Percentiles rank a stretch among this genome's conserved stretches.
phyloP scores from a whole-genome alignment of 2,797 vertebrate genomes.

The Phyllotis vaccarum region DNA sequence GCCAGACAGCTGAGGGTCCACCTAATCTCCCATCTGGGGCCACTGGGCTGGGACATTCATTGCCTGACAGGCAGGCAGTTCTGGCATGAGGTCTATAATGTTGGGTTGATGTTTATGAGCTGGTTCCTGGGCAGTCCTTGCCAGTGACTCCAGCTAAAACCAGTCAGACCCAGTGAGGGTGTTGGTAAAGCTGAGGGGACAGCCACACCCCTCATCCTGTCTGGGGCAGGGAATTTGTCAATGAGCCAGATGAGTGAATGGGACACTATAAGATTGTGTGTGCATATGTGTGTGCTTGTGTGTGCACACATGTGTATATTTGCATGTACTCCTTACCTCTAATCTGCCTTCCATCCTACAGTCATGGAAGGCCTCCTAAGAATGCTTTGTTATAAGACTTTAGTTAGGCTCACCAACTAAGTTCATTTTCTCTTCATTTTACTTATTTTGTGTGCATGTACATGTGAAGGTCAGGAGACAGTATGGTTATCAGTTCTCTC shows the following conservation, averaged over 20 bases:
- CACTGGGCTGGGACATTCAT: slow-evolving; percentile 67
- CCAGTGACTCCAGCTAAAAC: slow-evolving; percentile 78
- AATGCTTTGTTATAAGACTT: neutral
- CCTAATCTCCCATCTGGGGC: slow-evolving; percentile 83
- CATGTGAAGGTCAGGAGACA: neutral
- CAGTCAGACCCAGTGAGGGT: slow-evolving; percentile 75
- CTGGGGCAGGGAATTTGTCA: slow-evolving; percentile 65
- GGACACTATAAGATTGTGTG: neutral
- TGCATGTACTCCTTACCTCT: neutral
- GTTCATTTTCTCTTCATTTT: neutral
- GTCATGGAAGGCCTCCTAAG: neutral
- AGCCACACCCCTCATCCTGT: slow-evolving; percentile 72
- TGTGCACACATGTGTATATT: accelerated
- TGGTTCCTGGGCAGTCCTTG: slow-evolving; percentile 54
- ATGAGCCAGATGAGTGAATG: neutral
- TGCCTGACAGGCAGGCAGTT: slow-evolving; percentile 50
- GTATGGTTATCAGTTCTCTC: neutral
- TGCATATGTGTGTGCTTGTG: neutral
- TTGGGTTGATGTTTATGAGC: slow-evolving; percentile 67
- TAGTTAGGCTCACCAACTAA: neutral
- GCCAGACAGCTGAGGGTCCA: slow-evolving; percentile 34
- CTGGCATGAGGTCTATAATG: slow-evolving; percentile 64
- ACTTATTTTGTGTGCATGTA: neutral
- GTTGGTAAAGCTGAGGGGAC: slow-evolving; percentile 65
- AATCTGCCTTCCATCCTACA: neutral